Evolutionary conservation across 2,113 vertebrate genomes (phyloP).

Genomic region (Dendropsophus ebraccatus): DNA sequence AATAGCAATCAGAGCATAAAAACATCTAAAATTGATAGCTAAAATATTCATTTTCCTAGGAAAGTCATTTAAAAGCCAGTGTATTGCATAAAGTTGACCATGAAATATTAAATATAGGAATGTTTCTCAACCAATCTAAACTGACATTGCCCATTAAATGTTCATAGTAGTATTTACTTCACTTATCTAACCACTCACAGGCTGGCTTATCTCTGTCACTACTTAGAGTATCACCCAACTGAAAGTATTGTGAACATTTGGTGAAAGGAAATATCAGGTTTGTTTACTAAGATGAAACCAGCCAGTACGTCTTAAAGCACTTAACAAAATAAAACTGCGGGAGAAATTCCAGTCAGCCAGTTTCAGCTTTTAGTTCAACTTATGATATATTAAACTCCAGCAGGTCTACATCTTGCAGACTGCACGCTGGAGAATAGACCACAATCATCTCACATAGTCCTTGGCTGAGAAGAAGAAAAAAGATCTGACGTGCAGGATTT

Average conservation of each 20-base stretch:
- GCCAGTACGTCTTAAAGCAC: conserved; percentile 11
- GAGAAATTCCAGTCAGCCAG: background rate
- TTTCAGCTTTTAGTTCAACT: background rate
- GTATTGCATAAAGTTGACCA: background rate
- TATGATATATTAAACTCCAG: background rate
- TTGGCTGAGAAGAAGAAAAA: background rate
- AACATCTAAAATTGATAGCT: background rate
- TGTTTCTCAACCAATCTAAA: background rate
- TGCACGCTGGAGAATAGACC: background rate
- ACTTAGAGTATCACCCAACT: conserved; percentile 24
- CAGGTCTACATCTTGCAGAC: background rate
- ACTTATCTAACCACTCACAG: conserved; percentile 11
- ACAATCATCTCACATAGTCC: background rate
- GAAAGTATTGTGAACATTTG: conserved; percentile 34
- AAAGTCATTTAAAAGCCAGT: background rate
- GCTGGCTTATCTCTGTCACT: conserved; percentile 32
- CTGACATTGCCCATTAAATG: background rate
- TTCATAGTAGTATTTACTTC: conserved; percentile 1
- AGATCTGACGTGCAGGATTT: background rate
- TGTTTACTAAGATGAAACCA: conserved; percentile 16
- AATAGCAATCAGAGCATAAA: background rate
- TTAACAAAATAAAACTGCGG: background rate
- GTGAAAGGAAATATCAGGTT: conserved; percentile 29
- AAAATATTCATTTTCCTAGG: too few relatives aligned
- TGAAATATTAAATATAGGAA: background rate